These are phyloP conservation scores for Vulpes lagopus DNA, from an alignment of 2,113 vertebrate genomes.

Conservation along the genomic window DNA sequence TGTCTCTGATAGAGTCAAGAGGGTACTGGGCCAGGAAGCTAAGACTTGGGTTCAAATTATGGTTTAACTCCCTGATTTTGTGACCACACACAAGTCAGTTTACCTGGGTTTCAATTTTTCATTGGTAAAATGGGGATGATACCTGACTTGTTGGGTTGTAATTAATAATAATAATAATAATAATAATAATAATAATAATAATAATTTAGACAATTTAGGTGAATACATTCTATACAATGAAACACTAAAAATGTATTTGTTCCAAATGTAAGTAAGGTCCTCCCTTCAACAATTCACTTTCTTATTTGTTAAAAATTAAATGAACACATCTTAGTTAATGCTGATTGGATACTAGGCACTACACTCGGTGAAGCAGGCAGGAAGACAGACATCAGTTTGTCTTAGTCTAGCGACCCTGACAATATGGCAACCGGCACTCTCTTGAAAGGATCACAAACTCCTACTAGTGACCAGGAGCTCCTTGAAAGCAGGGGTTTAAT, in stretches of 20 bases:
- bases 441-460: accelerated
- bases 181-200: not conserved
- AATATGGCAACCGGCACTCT: accelerated
- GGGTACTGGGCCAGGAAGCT: not conserved
- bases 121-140: not conserved
- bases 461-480: accelerated
- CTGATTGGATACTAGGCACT: accelerated
- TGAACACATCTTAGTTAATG: accelerated
- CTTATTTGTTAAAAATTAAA: not conserved
- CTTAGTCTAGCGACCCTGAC: accelerated
- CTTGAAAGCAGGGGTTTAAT: not conserved
- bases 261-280: not conserved
- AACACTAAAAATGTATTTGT: not conserved
- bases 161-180: not conserved
- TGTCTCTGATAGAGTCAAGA: not conserved
- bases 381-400: accelerated
- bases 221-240: no score
- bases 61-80: not conserved
- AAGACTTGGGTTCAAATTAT: accelerated
- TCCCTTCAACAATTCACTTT: not conserved
- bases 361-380: accelerated
- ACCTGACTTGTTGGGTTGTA: no score
- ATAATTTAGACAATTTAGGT: not conserved
- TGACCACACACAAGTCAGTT: not conserved
- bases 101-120: accelerated